These are phyloP conservation scores for Pyxicephalus adspersus DNA, from an alignment of 2,113 vertebrate genomes.

Conservation along the genomic window DNA sequence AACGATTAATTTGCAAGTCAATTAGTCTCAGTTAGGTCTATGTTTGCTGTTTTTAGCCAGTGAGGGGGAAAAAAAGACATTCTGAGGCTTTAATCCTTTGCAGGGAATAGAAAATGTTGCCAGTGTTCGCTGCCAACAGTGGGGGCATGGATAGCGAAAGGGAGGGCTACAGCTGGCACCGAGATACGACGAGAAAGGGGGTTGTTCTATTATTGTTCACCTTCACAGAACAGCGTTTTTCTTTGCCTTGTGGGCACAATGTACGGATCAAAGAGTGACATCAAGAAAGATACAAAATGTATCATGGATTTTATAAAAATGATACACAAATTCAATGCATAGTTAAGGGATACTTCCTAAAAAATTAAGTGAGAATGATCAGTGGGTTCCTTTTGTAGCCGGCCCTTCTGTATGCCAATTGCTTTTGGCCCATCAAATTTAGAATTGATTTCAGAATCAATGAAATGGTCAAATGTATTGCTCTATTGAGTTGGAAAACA, in stretches of 20 bases:
- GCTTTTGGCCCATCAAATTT: too few species aligned
- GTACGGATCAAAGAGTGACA: too few species aligned
- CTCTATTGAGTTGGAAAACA: too few species aligned
- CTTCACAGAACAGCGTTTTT: background rate
- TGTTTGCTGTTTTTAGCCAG: constrained; percentile 73
- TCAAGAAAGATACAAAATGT: too few species aligned
- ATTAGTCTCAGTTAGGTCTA: constrained; percentile 71
- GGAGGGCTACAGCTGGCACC: constrained; percentile 25
- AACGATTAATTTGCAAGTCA: constrained; percentile 76
- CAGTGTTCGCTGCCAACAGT: constrained; percentile 29
- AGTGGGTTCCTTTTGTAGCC: too few species aligned
- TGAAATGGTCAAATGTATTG: too few species aligned
- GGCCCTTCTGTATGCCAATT: too few species aligned
- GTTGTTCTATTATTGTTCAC: background rate
- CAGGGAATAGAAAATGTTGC: constrained; percentile 45
- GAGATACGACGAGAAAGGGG: background rate
- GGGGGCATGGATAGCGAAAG: background rate
- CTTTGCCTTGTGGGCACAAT: background rate
- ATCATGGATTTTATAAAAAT: too few species aligned
- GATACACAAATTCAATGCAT: too few species aligned
- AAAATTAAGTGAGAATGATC: too few species aligned
- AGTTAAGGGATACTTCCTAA: too few species aligned
- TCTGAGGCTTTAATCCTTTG: constrained; percentile 48
- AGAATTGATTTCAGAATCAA: too few species aligned
- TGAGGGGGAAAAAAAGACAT: constrained; percentile 69